Evolutionary conservation across 2,888 invertebrate genomes (phyloP).

Genomic region (Tigriopus californicus): DNA sequence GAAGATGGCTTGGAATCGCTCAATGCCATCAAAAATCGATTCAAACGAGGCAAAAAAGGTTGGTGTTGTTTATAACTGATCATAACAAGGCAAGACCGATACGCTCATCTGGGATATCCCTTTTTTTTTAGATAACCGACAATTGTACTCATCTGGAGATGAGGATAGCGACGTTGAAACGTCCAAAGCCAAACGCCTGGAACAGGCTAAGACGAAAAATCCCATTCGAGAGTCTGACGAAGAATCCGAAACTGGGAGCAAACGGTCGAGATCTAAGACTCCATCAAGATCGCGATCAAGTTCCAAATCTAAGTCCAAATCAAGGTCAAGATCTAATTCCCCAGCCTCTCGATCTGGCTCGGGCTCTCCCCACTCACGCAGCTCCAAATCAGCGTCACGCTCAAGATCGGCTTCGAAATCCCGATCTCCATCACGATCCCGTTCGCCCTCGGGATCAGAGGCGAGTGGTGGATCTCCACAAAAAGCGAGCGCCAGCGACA

Average conservation of each 20-base stretch:
- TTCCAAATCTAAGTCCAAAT: constrained; percentile 15
- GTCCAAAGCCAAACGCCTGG: constrained; percentile 45
- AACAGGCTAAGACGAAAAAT: constrained; percentile 41
- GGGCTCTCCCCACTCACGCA: too few relatives aligned
- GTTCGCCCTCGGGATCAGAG: neutral
- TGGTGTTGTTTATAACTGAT: neutral
- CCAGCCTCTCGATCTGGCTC: neutral
- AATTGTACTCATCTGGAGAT: constrained; percentile 73
- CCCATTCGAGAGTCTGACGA: constrained; percentile 32
- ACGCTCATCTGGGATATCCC: constrained; percentile 6
- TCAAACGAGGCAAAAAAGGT: constrained; percentile 42
- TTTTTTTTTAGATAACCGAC: constrained; percentile 24
- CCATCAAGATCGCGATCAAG: constrained; percentile 2
- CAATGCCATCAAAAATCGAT: constrained; percentile 83
- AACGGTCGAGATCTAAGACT: neutral
- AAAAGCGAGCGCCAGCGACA: neutral
- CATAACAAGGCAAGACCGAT: neutral
- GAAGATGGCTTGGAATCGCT: constrained; percentile 81
- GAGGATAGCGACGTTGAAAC: constrained; percentile 23
- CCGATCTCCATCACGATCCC: neutral
- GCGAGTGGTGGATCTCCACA: neutral
- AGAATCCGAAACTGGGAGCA: neutral
- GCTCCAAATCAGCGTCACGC: too few relatives aligned
- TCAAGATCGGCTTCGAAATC: neutral
- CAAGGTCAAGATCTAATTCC: neutral